Conservation (phyloP, 2,113 vertebrate species). For the Ibidorhyncha struthersii region DNA sequence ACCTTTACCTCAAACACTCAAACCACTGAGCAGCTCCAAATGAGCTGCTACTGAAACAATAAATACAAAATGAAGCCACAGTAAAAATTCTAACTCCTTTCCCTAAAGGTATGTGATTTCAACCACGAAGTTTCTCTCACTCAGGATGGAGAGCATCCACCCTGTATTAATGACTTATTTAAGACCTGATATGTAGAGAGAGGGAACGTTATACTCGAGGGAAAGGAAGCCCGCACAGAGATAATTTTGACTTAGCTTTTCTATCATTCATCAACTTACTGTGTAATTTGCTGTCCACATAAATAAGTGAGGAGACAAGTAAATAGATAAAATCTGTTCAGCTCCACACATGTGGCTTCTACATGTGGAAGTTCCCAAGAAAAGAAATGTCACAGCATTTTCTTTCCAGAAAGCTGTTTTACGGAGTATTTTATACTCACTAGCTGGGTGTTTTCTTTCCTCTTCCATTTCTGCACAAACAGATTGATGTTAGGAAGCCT, state of each 20-base stretch:
- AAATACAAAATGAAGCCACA: not conserved
- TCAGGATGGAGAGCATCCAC: not conserved
- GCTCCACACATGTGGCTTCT: not conserved
- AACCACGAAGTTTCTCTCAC: not conserved
- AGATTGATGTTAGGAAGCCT: not conserved
- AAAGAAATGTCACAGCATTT: not conserved
- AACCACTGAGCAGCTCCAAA: not conserved
- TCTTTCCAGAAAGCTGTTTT: not conserved
- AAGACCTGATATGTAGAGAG: not conserved
- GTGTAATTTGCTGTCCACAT: not conserved
- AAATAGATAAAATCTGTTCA: not conserved
- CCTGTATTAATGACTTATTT: not conserved
- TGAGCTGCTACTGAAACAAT: not conserved
- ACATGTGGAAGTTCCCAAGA: not conserved
- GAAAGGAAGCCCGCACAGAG: not conserved
- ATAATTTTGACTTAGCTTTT: not conserved
- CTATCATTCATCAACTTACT: not conserved
- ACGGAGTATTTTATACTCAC: not conserved
- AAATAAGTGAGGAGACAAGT: not conserved
- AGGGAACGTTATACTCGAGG: rapidly evolving
- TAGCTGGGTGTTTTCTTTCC: not conserved
- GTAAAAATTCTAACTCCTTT: not conserved
- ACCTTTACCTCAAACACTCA: not conserved
- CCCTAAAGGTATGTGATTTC: not conserved
- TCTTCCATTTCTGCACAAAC: not conserved